Percentiles rank a stretch among this genome's conserved stretches.
Evolutionary conservation across 1,140 invertebrate genomes (phyloP).

Genomic region (Bombus superbus): DNA sequence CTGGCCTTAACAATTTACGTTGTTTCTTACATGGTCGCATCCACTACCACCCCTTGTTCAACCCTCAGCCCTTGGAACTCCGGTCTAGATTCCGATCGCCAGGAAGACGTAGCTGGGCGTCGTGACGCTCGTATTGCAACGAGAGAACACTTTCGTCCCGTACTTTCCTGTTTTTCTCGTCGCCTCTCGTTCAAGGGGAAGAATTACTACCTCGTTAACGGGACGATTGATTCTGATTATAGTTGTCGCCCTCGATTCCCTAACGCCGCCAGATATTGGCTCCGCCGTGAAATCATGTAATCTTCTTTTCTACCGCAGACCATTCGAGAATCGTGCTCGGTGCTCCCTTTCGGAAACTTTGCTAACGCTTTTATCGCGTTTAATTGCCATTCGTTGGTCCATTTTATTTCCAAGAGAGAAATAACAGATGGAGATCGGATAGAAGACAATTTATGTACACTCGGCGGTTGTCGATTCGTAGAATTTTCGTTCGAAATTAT

Average conservation of each 20-base stretch:
- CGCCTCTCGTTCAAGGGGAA: slow-evolving; percentile 27
- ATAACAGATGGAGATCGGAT: not conserved
- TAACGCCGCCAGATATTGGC: slow-evolving; percentile 35
- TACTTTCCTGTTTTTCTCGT: not conserved
- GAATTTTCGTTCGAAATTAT: too few relatives aligned
- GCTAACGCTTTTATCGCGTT: not conserved
- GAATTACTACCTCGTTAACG: slow-evolving; percentile 64
- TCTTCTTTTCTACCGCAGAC: slow-evolving; percentile 11
- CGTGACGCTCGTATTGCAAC: slow-evolving; percentile 55
- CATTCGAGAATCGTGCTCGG: not conserved
- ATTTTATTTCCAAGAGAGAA: not conserved
- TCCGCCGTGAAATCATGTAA: slow-evolving; percentile 14
- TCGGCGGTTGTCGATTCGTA: too few relatives aligned
- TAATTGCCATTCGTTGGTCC: not conserved
- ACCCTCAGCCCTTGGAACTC: not conserved
- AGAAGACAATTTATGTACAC: too few relatives aligned
- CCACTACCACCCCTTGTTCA: not conserved
- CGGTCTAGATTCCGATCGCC: too few relatives aligned
- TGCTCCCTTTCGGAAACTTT: too few relatives aligned
- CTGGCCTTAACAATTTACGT: slow-evolving; percentile 76
- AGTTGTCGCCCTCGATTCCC: slow-evolving; percentile 23
- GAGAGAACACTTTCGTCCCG: slow-evolving; percentile 19
- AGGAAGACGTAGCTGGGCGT: slow-evolving; percentile 28
- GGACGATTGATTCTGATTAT: slow-evolving; percentile 62
- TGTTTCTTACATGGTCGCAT: slow-evolving; percentile 49